These are phyloP conservation scores for Drosophila kepulauana DNA, from an alignment of 1,140 invertebrate species.

Conservation along the genomic window DNA sequence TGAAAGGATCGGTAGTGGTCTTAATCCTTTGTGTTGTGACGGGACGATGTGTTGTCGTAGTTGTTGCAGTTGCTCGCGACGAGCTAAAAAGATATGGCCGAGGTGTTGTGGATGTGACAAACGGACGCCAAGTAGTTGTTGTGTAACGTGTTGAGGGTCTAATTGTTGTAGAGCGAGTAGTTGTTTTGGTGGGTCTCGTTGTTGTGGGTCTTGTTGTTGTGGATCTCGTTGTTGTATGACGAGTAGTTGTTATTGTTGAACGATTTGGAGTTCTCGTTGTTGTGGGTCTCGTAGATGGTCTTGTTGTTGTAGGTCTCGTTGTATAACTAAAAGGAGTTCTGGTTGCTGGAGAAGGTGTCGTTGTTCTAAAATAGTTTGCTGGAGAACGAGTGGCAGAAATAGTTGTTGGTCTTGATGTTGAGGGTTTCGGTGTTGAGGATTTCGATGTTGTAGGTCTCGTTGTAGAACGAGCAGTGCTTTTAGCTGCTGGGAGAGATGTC, in stretches of 20 bases:
- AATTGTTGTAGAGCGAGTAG: not conserved
- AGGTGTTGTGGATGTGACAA: slow-evolving; percentile 50
- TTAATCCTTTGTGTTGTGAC: slow-evolving; percentile 36
- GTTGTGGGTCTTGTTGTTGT: not conserved
- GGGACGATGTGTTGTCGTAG: slow-evolving; percentile 27
- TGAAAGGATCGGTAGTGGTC: slow-evolving; percentile 55
- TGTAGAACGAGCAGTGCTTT: not conserved
- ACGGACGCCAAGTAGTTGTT: slow-evolving; percentile 13
- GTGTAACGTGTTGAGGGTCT: not conserved
- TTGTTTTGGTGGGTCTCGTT: not conserved
- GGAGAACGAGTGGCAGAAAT: slow-evolving; percentile 14
- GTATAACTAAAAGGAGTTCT: not conserved
- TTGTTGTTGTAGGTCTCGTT: not conserved
- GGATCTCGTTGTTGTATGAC: not conserved
- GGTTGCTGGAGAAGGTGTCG: not conserved
- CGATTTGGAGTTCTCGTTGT: slow-evolving; percentile 1
- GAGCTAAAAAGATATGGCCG: slow-evolving; percentile 66
- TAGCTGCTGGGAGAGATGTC: not conserved
- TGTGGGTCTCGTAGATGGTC: not conserved
- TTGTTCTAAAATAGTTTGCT: not conserved
- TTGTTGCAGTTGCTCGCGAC: slow-evolving; percentile 2
- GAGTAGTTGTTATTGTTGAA: slow-evolving; percentile 5
- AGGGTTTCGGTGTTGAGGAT: not conserved
- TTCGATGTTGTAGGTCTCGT: not conserved
- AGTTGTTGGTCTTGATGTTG: not conserved